Conservation (phyloP, 2,888 invertebrate species). For the Linnaemya vulpina region DNA sequence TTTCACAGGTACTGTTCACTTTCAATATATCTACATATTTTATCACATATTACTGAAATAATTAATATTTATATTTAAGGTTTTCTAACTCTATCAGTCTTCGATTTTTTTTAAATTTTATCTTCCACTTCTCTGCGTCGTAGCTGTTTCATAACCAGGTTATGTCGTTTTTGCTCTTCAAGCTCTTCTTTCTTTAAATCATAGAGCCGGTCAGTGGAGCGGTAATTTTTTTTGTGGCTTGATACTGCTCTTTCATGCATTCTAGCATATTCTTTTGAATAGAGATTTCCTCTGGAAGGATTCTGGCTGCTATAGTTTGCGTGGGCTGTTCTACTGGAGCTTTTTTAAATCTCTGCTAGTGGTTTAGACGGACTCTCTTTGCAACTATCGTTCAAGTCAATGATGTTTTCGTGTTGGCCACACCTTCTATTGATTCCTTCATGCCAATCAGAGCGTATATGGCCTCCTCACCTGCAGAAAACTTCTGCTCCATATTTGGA, state of each 20-base stretch:
- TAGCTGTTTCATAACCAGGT: constrained; percentile 46
- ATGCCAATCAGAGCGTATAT: constrained; percentile 43
- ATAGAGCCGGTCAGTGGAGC: constrained; percentile 32
- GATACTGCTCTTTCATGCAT: too few relatives aligned
- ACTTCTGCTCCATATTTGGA: constrained; percentile 24
- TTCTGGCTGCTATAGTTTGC: too few relatives aligned
- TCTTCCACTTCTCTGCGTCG: constrained; percentile 36
- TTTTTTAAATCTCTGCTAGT: constrained; percentile 9
- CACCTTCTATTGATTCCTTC: constrained; percentile 43
- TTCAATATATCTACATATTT: too few relatives aligned
- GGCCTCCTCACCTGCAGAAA: constrained; percentile 6
- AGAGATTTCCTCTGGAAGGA: too few relatives aligned
- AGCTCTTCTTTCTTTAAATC: constrained; percentile 47
- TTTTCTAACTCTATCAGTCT: too few relatives aligned
- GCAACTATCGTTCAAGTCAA: background rate
- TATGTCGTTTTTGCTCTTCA: constrained; percentile 50
- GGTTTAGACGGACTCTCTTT: constrained; percentile 13
- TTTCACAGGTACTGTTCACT: too few relatives aligned
- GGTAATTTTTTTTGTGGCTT: constrained; percentile 7
- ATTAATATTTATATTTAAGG: too few relatives aligned
- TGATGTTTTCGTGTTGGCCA: background rate
- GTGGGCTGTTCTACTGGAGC: too few relatives aligned
- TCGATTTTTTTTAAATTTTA: background rate
- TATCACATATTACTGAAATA: too few relatives aligned
- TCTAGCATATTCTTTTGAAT: background rate